phyloP scores from a whole-genome alignment of 2,797 vertebrate genomes.

The Jordanella pulchra region DNA sequence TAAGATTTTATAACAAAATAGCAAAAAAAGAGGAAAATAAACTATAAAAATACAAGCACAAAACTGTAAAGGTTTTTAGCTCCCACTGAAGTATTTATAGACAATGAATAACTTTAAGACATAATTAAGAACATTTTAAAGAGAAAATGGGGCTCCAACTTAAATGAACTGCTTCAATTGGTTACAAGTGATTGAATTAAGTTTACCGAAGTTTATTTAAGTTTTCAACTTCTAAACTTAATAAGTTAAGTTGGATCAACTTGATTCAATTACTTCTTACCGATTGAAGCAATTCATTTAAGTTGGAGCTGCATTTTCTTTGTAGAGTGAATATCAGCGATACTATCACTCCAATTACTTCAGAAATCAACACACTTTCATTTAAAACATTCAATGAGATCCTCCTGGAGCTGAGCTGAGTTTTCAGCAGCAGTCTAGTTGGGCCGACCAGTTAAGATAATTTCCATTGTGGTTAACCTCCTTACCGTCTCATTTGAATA shows the following conservation, averaged over 20 bases:
- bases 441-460: slow-evolving; percentile 49
- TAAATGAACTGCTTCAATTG: too few relatives aligned
- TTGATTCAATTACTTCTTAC: too few relatives aligned
- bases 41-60: background rate
- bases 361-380: background rate
- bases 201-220: too few relatives aligned
- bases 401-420: background rate
- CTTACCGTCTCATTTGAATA: slow-evolving; percentile 63
- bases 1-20: background rate
- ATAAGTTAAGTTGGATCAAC: too few relatives aligned
- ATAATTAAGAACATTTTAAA: too few relatives aligned
- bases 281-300: too few relatives aligned
- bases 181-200: too few relatives aligned
- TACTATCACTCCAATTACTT: background rate
- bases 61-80: background rate
- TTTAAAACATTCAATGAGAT: background rate
- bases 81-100: background rate
- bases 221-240: too few relatives aligned
- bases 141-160: too few relatives aligned
- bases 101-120: background rate
- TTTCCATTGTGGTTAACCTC: slow-evolving; percentile 63
- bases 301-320: too few relatives aligned
- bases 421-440: background rate
- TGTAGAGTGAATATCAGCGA: too few relatives aligned
- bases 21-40: background rate